Base-by-base conservation (phyloP, 1,140 invertebrate species). In the Trichonephila inaurata region DNA sequence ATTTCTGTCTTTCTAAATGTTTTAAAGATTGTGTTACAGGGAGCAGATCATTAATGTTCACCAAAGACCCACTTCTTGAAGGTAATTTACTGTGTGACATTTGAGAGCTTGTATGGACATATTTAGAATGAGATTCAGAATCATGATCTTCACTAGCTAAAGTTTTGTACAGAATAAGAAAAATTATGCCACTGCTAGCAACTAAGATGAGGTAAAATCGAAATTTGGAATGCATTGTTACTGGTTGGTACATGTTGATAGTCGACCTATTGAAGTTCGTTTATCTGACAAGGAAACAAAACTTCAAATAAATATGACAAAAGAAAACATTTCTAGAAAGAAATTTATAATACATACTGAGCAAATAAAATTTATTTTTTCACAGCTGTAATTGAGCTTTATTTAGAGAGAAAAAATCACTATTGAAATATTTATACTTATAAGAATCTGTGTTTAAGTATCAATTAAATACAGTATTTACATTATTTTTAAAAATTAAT, bases 11-110 rank as follows among this genome's bases (percentile, higher is more conserved):
- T 89, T 92, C 72, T 12, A 94, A 77, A 87, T 94, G 94, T 33
- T 90, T 64, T 14, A 81, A 60, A 28, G 94, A 92, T 62, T 94
- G 94, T 58, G 94, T 94, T n/a, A 94, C 88, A 77, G 91, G 82
- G 6, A 94, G 51, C 0, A 94, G n/a, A 66, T 93, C 94, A 87
- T 94, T 94, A 5, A 94, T 93, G 58, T 94, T 94, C 61, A 89
- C 82, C n/a, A 94, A 81, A 44, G 94, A 64, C n/a, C 85, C 83
- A 89, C 24, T 85, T 82, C 61, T 83, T 24, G 85, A 60, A 61
- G 86, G 40, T 7, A 86, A 87, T 87, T 81, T 81, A 69, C 77
- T 82, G 66, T 92, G 60, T 2, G 62, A 28, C 24, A 62, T 44
- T 82, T 51, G 69, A 2, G 16, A 10, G 28, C 77, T 81, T 21